A percentile compares a stretch with the other conserved stretches of the same genome.
These are phyloP conservation scores for Ia io DNA, from an alignment of 2,113 vertebrate species.

Conservation along the genomic window DNA sequence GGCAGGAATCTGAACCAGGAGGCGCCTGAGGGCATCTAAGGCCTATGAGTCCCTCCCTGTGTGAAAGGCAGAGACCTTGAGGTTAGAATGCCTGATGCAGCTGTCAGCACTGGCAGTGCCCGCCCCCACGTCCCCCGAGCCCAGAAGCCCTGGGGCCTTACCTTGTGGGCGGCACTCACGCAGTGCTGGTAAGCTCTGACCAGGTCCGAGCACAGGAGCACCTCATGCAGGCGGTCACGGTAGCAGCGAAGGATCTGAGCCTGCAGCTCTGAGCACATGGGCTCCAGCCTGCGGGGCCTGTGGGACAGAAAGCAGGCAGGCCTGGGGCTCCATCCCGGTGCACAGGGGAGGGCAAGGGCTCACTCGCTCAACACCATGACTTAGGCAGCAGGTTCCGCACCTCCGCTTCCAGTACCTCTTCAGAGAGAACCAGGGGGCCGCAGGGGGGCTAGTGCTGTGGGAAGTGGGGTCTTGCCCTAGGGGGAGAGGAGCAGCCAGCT, in stretches of 20 bases:
- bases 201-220: constrained; percentile 91
- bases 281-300: constrained; percentile 65
- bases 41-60: not conserved
- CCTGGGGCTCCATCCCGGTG: not conserved
- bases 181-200: constrained; percentile 92
- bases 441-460: not conserved
- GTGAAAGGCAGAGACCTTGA: not conserved
- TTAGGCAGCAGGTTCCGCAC: not conserved
- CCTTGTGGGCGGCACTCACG: constrained; percentile 91
- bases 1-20: not conserved
- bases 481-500: not conserved
- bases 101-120: not conserved
- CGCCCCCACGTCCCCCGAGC: rapidly evolving
- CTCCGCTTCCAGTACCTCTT: rapidly evolving
- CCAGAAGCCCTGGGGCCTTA: constrained; percentile 59
- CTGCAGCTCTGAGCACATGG: constrained; percentile 90
- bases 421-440: too few relatives aligned
- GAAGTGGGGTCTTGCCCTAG: not conserved
- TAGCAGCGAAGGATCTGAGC: constrained; percentile 92
- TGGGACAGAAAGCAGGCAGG: not conserved
- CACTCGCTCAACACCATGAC: not conserved
- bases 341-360: not conserved
- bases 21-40: not conserved
- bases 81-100: not conserved
- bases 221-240: constrained; percentile 86